A percentile compares a stretch with the other conserved stretches of the same genome.
Conservation (phyloP, 2,888 invertebrate species). For the Morpho deidamia region DNA sequence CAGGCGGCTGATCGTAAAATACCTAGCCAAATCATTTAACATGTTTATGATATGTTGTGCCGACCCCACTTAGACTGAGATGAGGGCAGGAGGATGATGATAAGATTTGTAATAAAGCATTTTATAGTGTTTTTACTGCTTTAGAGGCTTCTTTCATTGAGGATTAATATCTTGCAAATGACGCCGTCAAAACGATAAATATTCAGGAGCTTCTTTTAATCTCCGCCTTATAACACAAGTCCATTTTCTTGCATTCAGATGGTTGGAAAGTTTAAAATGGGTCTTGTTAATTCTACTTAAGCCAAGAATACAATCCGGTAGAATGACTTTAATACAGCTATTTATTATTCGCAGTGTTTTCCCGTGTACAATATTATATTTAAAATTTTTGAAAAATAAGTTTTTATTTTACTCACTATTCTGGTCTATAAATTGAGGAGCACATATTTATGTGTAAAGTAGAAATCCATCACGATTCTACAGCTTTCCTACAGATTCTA, state of each 20-base stretch:
- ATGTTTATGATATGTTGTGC: no score
- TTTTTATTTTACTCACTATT: no score
- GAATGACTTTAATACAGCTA: conserved; percentile 1
- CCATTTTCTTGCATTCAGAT: conserved; percentile 27
- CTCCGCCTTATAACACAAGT: conserved; percentile 25
- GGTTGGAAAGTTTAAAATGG: conserved; percentile 16
- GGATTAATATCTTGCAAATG: conserved; percentile 42
- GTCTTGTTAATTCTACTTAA: conserved; percentile 5
- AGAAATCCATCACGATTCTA: no score
- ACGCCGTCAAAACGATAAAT: conserved; percentile 36
- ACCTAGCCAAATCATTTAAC: no score
- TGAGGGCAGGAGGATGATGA: no score
- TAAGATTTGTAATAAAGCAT: not conserved
- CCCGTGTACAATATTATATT: not conserved
- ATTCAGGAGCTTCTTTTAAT: conserved; percentile 37
- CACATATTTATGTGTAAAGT: no score
- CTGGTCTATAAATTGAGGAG: no score
- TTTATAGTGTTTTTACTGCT: conserved; percentile 17
- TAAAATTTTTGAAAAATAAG: no score
- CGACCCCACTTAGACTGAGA: no score
- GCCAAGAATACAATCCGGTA: not conserved
- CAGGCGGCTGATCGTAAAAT: no score
- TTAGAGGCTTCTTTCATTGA: conserved; percentile 30
- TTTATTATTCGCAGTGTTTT: not conserved
- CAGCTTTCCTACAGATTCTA: no score